These are phyloP conservation scores for Physocephala rufipes DNA, from an alignment of 2,888 invertebrate species.

Conservation along the genomic window DNA sequence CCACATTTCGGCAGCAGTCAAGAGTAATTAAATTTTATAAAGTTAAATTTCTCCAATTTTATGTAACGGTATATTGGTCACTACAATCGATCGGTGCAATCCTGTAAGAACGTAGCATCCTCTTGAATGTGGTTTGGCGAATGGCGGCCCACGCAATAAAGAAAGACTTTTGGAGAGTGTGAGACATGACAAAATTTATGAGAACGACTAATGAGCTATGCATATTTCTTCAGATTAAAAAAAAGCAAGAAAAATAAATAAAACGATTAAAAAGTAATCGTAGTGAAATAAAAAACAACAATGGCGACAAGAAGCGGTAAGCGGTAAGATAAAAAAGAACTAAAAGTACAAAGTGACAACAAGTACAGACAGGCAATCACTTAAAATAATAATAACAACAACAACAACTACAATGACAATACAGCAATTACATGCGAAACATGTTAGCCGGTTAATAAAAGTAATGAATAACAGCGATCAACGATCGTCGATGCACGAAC, in stretches of 20 bases:
- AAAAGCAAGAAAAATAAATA: too few species aligned
- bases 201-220: conserved; percentile 21
- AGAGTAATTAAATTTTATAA: conserved; percentile 21
- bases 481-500: conserved; percentile 3
- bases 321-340: background rate
- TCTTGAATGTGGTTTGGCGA: too few species aligned
- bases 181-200: conserved; percentile 17
- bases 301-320: background rate
- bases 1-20: conserved; percentile 19
- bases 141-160: conserved; percentile 4
- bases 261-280: too few species aligned
- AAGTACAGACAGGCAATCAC: background rate
- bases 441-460: background rate
- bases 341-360: too few species aligned
- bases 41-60: conserved; percentile 24
- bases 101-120: background rate
- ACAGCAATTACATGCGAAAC: background rate
- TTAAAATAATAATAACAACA: background rate
- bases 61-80: conserved; percentile 4
- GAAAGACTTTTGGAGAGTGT: background rate
- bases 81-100: too few species aligned
- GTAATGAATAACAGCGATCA: conserved; percentile 5
- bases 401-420: conserved; percentile 5
- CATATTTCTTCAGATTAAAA: background rate
- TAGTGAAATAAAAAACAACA: too few species aligned